A percentile compares a stretch with the other conserved stretches of the same genome.
Conservation (phyloP, 2,113 vertebrate genomes). For the Eulemur macaco region DNA sequence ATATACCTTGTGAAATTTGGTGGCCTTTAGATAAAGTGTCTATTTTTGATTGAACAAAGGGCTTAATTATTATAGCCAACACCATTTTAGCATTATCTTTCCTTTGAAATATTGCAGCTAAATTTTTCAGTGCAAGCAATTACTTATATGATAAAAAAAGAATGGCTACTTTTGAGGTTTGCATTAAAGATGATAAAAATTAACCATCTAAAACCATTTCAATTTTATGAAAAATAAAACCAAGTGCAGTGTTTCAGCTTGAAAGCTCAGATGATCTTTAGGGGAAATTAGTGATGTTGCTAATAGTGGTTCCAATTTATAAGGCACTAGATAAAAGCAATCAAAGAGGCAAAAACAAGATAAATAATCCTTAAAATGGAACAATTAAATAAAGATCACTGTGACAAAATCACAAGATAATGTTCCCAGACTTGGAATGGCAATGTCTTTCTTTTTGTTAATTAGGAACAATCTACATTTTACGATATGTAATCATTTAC, state of each 20-base stretch:
- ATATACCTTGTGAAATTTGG: constrained; percentile 63
- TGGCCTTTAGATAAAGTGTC: constrained; percentile 62
- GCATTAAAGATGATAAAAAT: constrained; percentile 68
- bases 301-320: constrained; percentile 70
- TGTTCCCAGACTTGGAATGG: constrained; percentile 56
- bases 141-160: constrained; percentile 55
- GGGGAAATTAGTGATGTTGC: constrained; percentile 70
- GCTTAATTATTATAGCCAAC: constrained; percentile 68
- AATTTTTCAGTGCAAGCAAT: constrained; percentile 58
- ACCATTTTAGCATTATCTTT: constrained; percentile 50
- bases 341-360: constrained; percentile 63
- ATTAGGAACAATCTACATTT: constrained; percentile 64
- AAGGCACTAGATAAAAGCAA: constrained; percentile 55
- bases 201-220: constrained; percentile 69
- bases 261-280: constrained; percentile 68
- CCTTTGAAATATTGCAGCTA: constrained; percentile 65
- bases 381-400: constrained; percentile 78
- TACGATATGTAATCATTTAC: not conserved
- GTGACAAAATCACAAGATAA: constrained; percentile 65
- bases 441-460: constrained; percentile 73
- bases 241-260: constrained; percentile 61
- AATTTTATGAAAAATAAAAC: constrained; percentile 73
- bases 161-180: constrained; percentile 56
- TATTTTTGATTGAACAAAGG: constrained; percentile 67
- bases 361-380: constrained; percentile 77